phyloP scores from a whole-genome alignment of 2,113 vertebrate genomes.

The Ciconia stormi region DNA sequence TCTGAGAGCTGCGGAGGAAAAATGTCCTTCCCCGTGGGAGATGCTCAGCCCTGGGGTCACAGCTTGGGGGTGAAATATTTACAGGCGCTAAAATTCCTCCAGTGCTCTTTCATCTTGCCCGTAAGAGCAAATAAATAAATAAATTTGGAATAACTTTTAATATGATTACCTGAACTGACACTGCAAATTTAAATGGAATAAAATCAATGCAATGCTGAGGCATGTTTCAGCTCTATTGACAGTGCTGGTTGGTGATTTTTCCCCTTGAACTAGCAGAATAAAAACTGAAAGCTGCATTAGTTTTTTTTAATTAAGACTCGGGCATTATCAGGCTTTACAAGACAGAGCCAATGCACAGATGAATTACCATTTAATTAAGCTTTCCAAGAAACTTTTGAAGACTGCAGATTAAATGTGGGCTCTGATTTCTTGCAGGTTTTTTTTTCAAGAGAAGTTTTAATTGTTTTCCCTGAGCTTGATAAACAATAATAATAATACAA shows the following conservation, averaged over 20 bases:
- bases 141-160: background rate
- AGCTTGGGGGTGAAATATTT: background rate
- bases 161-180: background rate
- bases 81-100: background rate
- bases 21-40: rapidly evolving
- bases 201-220: conserved; percentile 39
- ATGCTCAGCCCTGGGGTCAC: background rate
- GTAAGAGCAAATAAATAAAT: background rate
- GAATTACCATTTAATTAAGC: conserved; percentile 76
- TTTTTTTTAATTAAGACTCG: conserved; percentile 72
- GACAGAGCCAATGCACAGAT: conserved; percentile 68
- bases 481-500: conserved; percentile 30
- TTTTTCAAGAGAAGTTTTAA: conserved; percentile 5
- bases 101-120: background rate
- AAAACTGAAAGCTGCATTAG: conserved; percentile 58
- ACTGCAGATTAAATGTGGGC: conserved; percentile 61
- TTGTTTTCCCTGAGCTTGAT: conserved; percentile 44
- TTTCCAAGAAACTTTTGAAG: conserved; percentile 74
- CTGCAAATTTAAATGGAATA: background rate
- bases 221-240: conserved; percentile 26
- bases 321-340: conserved; percentile 70
- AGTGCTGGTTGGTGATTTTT: conserved; percentile 4
- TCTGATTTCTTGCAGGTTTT: conserved; percentile 42
- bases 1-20: background rate
- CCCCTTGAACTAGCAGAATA: conserved; percentile 60